Evolutionary conservation across 2,888 invertebrate genomes (phyloP).

Genomic region (Hydrotaea cyrtoneurina): DNA sequence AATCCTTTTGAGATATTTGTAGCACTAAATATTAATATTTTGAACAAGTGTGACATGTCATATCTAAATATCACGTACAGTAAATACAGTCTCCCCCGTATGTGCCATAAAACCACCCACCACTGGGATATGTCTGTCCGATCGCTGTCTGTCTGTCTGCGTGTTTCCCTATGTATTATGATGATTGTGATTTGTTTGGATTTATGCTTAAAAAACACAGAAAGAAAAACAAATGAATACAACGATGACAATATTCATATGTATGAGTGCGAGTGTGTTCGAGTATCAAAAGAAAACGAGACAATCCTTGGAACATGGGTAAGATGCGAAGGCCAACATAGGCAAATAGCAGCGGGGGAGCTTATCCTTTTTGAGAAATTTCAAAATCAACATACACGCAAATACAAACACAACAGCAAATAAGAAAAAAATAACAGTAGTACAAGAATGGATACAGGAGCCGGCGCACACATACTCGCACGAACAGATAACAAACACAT

Average conservation of each 20-base stretch:
- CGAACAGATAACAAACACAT: conserved; percentile 44
- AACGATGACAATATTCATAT: no score
- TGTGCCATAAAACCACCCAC: neutral
- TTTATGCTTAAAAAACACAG: conserved; percentile 47
- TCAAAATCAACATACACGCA: conserved; percentile 19
- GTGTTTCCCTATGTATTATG: conserved; percentile 36
- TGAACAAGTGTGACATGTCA: neutral
- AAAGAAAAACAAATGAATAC: conserved; percentile 36
- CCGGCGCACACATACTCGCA: neutral
- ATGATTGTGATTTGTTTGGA: conserved; percentile 62
- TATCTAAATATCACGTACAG: conserved; percentile 52
- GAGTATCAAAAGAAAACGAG: conserved; percentile 5
- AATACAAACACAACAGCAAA: conserved; percentile 48
- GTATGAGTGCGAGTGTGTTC: neutral
- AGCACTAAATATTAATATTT: conserved; percentile 30
- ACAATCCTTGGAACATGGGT: conserved; percentile 27
- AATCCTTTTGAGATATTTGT: conserved; percentile 12
- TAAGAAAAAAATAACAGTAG: conserved; percentile 12
- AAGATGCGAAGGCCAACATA: neutral
- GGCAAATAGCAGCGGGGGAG: conserved; percentile 47
- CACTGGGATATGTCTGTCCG: no score
- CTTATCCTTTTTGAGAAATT: conserved; percentile 63
- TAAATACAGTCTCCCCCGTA: neutral
- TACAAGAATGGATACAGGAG: neutral
- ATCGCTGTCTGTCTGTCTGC: conserved; percentile 12